Base-by-base conservation (phyloP, 2,797 vertebrate species). In the Pogoniulus pusillus region DNA sequence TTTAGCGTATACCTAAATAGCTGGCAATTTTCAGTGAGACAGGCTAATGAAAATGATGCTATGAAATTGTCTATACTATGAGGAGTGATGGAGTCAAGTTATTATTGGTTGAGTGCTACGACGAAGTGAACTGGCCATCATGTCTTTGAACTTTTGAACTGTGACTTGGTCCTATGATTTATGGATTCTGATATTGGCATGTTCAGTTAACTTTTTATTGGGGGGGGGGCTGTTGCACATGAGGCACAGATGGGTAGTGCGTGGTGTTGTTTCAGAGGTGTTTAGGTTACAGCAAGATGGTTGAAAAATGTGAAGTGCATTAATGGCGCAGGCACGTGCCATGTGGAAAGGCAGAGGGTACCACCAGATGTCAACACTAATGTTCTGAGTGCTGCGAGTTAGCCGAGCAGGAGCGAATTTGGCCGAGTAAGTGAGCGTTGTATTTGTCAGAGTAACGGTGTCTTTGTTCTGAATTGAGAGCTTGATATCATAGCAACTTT, bases 1-100 rank as follows among this genome's bases (percentile, higher is more conserved):
- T 98, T 97, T 97, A 97, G 97, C 93, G 71, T 97, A 97, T 98
- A 98, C 98, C 98, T 99, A 99, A 99, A 99, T 98, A 98, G 98
- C 98, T 98, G 97, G 98, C 98, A 97, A 98, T 98, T 98, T 98
- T 98, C 98, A 97, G 94, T 97, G 98, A 97, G 98, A 97, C 97
- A 97, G 97, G 90, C 97, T 98, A 97, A 98, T 98, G 97, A 98
- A 98, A 97, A 97, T 96, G 98, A 97, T 96, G 95, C 97, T 95
- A 97, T 97, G 97, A 96, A 97, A 97, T 97, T 97, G 97, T 97
- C 97, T 97, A 93, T 95, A 94, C 91, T 94, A 94, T 96, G 96
- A 97, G 96, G 96, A 98, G 96, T 97, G 97, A 97, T 97, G 95
- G 97, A 97, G 96, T 95, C 94, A 91, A 94, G 97, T 97, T 97